Evolutionary conservation across 2,888 invertebrate species (phyloP), one percentile per base, ranked within the genome.

Genomic region (Diadegma fenestrale): DNA sequence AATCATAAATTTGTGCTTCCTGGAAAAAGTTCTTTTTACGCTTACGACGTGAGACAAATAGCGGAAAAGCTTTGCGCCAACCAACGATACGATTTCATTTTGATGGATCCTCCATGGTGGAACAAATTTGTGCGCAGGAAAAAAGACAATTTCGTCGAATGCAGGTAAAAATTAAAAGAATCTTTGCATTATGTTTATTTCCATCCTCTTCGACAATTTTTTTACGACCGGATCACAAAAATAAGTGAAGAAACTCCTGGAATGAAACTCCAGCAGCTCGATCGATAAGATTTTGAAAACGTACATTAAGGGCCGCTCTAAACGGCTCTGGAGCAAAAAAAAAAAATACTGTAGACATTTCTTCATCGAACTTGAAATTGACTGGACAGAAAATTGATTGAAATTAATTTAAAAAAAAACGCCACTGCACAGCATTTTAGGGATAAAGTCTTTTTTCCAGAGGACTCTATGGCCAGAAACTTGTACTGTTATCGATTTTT

Each of bases 21-120:
- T 30, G 93, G 95, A 80, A 94, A 95, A 64, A 96, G 96, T 87
- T 94, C 94, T 93, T 98, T 97, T 93, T 96, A 94, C 91, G 96
- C 96, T 88, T 96, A 96, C 92, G 95, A 96, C 89, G 95, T 97
- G 88, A 94, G 94, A 22, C 94, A 96, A 87, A 95, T 97, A 0
- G 93, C 94, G n/a, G 93, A 95, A 69, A 94, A 95, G 88, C 94
- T 96, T 66, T 89, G 93, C 37, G 94, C 94, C 8, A 92, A 93
- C 80, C 95, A 94, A 84, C 64, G 0, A 12, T 99, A 95, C 95
- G 97, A 99, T 93, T 94, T 98, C 76, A 95, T 99, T 73, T 94
- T 99, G 22, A 95, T 99, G 88, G 99, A 99, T 94, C 99, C 99
- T 45, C 99, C 99, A 0, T 99, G 99, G 99, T 96, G 97, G 95